A percentile compares a stretch with the other conserved stretches of the same genome.
These are phyloP conservation scores for Astatotilapia flaviijosephi DNA, from an alignment of 2,113 vertebrate genomes.

Conservation along the genomic window DNA sequence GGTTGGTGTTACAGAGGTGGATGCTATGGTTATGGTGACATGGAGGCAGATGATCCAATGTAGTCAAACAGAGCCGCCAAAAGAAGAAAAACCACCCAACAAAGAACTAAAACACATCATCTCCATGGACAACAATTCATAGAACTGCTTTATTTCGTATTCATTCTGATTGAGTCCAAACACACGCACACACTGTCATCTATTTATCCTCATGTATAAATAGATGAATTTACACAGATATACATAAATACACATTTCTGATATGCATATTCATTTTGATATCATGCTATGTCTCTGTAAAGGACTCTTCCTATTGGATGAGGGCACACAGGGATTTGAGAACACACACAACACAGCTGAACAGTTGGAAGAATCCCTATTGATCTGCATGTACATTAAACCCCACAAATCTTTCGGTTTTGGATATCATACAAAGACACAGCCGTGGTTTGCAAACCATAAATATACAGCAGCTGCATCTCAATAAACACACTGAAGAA, in stretches of 20 bases:
- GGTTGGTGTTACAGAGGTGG: background rate
- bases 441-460: constrained; percentile 54
- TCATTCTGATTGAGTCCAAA: constrained; percentile 66
- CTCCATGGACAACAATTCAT: constrained; percentile 57
- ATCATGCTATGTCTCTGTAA: constrained; percentile 71
- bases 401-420: constrained; percentile 42
- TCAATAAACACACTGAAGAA: constrained; percentile 51
- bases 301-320: constrained; percentile 61
- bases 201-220: constrained; percentile 70
- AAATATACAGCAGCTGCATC: constrained; percentile 63
- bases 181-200: constrained; percentile 67
- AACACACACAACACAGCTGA: constrained; percentile 67
- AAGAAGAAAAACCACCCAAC: background rate
- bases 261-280: constrained; percentile 72
- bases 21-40: background rate
- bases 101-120: background rate
- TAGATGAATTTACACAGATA: constrained; percentile 75
- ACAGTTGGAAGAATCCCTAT: constrained; percentile 64
- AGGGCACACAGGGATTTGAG: constrained; percentile 67
- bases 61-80: background rate
- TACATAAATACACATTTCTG: constrained; percentile 74
- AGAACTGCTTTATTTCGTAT: constrained; percentile 73
- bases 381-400: constrained; percentile 64
- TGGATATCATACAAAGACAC: constrained; percentile 57
- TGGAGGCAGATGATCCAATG: background rate